Percentiles rank a stretch among this genome's conserved stretches.
Evolutionary conservation across 1,140 invertebrate species (phyloP).

Genomic region (Nasonia giraulti): DNA sequence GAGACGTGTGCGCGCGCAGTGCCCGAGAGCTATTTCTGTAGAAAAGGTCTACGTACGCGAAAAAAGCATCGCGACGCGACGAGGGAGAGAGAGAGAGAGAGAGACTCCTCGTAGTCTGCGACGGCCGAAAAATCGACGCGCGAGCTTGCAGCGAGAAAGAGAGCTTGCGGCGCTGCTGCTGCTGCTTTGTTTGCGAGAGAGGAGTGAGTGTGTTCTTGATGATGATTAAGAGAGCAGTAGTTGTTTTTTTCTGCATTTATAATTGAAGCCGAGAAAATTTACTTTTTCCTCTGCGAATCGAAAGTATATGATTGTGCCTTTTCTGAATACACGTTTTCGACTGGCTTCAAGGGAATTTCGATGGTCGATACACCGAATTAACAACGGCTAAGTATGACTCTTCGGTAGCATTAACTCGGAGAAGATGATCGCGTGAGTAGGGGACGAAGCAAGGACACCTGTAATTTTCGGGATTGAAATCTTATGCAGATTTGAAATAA

Average conservation of each 20-base stretch:
- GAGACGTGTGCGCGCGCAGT: neutral
- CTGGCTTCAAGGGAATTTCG: no score
- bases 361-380: no score
- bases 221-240: neutral
- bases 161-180: neutral
- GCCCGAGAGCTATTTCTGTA: constrained; percentile 52
- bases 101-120: constrained; percentile 4
- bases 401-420: no score
- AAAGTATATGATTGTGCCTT: no score
- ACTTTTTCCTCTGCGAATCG: no score
- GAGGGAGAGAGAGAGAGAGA: constrained; percentile 28
- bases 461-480: no score
- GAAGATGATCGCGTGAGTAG: no score
- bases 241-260: neutral
- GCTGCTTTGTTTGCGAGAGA: neutral
- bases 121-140: constrained; percentile 29
- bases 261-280: neutral
- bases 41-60: constrained; percentile 53
- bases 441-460: no score
- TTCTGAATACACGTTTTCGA: no score
- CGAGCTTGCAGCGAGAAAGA: neutral
- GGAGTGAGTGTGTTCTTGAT: neutral
- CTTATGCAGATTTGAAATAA: no score
- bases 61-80: constrained; percentile 47
- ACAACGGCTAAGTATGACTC: no score